Conservation (phyloP, 1,140 invertebrate genomes). For the Lasioglossum albipes region DNA sequence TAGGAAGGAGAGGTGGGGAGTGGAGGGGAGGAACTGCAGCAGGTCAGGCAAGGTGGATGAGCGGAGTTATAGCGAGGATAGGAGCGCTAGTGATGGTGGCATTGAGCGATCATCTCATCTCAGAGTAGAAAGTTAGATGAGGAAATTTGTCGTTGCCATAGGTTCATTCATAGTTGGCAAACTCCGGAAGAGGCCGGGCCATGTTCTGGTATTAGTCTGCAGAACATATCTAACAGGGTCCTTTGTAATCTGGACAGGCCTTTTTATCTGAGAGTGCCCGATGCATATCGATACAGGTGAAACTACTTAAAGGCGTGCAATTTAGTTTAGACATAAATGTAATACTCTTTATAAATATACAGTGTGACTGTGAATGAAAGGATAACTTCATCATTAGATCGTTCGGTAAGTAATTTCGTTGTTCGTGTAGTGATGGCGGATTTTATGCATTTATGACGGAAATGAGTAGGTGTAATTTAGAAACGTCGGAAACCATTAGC, state of each 20-base stretch:
- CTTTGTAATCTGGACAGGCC: not conserved
- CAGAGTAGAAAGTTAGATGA: constrained; percentile 78
- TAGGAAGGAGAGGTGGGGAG: not conserved
- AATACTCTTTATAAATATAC: too few relatives aligned
- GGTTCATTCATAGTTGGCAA: constrained; percentile 76
- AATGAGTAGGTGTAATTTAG: too few relatives aligned
- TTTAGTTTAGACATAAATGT: too few relatives aligned
- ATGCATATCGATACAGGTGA: too few relatives aligned
- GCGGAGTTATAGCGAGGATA: constrained; percentile 57
- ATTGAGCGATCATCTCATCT: constrained; percentile 80
- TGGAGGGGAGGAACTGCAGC: not conserved
- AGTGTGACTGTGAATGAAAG: too few relatives aligned
- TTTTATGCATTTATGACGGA: too few relatives aligned
- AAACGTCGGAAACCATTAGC: too few relatives aligned
- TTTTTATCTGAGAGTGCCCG: too few relatives aligned
- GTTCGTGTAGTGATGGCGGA: too few relatives aligned
- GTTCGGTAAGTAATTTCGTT: too few relatives aligned
- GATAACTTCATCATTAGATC: too few relatives aligned
- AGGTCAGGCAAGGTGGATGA: constrained; percentile 28
- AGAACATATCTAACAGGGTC: not conserved
- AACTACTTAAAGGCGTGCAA: too few relatives aligned
- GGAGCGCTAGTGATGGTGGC: constrained; percentile 64
- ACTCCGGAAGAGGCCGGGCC: constrained; percentile 61
- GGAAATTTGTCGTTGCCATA: constrained; percentile 79
- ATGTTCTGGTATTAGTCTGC: not conserved